Percentiles rank a stretch among this genome's conserved stretches.
These are phyloP conservation scores for Corythoichthys haematopterus DNA, from an alignment of 2,113 vertebrate species.

Conservation along the genomic window DNA sequence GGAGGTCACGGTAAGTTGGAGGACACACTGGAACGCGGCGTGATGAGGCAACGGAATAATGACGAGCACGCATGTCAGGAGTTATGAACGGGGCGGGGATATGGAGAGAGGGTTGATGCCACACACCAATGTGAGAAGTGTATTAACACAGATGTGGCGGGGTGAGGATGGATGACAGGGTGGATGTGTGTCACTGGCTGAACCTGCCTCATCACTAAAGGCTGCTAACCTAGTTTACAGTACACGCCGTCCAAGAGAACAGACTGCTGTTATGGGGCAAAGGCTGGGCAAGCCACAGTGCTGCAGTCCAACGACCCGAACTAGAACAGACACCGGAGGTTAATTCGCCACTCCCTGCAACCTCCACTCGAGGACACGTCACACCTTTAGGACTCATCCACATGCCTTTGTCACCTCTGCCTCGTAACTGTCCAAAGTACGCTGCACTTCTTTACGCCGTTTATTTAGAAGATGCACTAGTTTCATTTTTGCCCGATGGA, in stretches of 20 bases:
- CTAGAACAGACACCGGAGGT: constrained; percentile 35
- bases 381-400: constrained; percentile 31
- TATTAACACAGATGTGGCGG: constrained; percentile 60
- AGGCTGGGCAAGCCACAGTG: constrained; percentile 60
- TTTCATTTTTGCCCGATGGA: constrained; percentile 43
- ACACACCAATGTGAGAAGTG: constrained; percentile 64
- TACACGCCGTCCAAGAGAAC: not conserved
- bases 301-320: constrained; percentile 78
- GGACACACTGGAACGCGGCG: constrained; percentile 44
- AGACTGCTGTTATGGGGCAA: constrained; percentile 20
- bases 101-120: constrained; percentile 50
- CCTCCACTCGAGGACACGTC: constrained; percentile 73
- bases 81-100: constrained; percentile 34
- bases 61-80: constrained; percentile 43
- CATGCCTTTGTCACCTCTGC: constrained; percentile 45
- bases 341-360: constrained; percentile 55
- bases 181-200: constrained; percentile 65
- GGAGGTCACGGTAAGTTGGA: constrained; percentile 61
- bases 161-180: constrained; percentile 39
- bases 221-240: constrained; percentile 72
- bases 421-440: constrained; percentile 49
- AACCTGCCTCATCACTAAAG: constrained; percentile 55
- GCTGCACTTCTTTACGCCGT: constrained; percentile 34
- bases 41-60: constrained; percentile 56
- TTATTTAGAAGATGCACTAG: constrained; percentile 16